These are phyloP conservation scores for Tachina fera DNA, from an alignment of 2,888 invertebrate species.

Conservation along the genomic window DNA sequence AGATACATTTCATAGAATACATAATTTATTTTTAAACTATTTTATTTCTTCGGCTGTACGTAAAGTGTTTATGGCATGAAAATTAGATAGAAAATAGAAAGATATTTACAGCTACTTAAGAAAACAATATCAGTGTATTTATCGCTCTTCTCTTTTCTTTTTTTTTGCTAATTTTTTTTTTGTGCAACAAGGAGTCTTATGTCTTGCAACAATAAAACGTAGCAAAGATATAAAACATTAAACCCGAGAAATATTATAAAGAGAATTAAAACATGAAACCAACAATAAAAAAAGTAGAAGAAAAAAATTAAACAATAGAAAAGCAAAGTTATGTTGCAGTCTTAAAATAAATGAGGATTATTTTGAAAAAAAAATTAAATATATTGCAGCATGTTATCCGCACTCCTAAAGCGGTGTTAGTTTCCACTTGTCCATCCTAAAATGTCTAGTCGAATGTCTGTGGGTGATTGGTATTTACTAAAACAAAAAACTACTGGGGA, in stretches of 20 bases:
- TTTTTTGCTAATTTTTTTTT: constrained; percentile 19
- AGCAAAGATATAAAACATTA: constrained; percentile 59
- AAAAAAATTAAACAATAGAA: constrained; percentile 11
- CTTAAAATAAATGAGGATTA: constrained; percentile 18
- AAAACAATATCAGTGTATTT: constrained; percentile 64
- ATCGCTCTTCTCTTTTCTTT: constrained; percentile 16
- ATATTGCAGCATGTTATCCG: constrained; percentile 46
- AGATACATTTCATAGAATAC: too few relatives aligned
- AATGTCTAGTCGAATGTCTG: constrained; percentile 26
- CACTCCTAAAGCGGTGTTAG: constrained; percentile 3
- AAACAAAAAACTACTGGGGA: neutral
- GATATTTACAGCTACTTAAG: constrained; percentile 65
- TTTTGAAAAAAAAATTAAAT: constrained; percentile 27
- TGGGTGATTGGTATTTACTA: neutral
- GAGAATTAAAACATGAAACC: constrained; percentile 50
- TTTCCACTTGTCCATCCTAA: constrained; percentile 54
- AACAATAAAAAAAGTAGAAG: constrained; percentile 12
- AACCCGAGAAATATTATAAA: constrained; percentile 53
- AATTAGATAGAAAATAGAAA: constrained; percentile 45
- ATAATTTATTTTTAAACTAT: neutral
- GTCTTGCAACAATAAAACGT: constrained; percentile 41
- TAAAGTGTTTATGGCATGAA: constrained; percentile 48
- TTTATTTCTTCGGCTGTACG: constrained; percentile 33
- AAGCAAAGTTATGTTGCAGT: constrained; percentile 35
- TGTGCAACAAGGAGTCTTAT: constrained; percentile 24